Evolutionary conservation across 2,888 invertebrate genomes (phyloP), one percentile per base, ranked within the genome.

Genomic region (Dascillus cervinus): DNA sequence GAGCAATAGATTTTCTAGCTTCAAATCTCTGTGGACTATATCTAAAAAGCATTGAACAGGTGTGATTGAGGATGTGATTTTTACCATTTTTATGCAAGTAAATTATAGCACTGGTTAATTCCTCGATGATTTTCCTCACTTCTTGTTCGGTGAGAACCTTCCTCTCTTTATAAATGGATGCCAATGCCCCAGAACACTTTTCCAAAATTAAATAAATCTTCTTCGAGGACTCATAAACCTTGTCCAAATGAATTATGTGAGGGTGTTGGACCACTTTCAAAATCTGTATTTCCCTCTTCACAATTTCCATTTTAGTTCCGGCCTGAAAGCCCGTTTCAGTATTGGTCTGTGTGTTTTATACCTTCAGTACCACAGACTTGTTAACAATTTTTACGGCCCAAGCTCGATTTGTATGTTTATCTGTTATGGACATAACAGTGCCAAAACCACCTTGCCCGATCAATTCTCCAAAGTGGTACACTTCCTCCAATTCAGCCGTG

Each of bases 151-250:
- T 38, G 41, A 66, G 63, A 0, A 52, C 52, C 38, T 58, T 60
- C 12, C 49, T 47, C 3, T 40, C 36, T 29, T 59, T 55, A 28
- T 65, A 63, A 10, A 62, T 49, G 35, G 64, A 58, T 2, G 60
- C 62, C 34, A 75, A 53, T 41, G 70, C 71, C 11, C 66, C 67
- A 11, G 57, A 54, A 52, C 73, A 74, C 22, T 66, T 51, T 53
- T 74, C 74, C 53, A 73, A 64, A 6, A 75, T 62, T 43, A 75
- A 55, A 52, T 68, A 75, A 51, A 73, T 69, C 47, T 66, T 67
- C 58, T 67, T 66, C 4, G 65, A 49, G 2, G 72, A 69, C 53
- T 74, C 74, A 41, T 66, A 67, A 3, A 73, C 66, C 53, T 66
- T 69, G 39, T 71, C 65, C 23, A 74, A 55, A 38, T 58, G 56